Conservation (phyloP, 2,113 vertebrate species). For the Grantiella picta region DNA sequence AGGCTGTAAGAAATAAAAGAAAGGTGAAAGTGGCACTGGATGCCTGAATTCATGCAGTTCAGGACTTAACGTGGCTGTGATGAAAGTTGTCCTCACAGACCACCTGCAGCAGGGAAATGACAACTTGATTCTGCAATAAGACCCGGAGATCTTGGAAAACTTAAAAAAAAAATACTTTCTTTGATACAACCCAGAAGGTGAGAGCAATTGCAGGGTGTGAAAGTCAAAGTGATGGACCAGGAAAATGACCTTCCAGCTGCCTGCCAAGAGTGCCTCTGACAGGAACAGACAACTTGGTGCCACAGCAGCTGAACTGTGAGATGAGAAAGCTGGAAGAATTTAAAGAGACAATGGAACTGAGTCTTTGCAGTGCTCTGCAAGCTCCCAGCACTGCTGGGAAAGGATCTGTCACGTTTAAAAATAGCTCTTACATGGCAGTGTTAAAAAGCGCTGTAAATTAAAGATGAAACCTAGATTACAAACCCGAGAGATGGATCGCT, state of each 20-base stretch:
- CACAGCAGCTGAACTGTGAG: not conserved
- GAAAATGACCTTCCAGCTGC: slow-evolving; percentile 1
- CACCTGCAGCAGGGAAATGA: not conserved
- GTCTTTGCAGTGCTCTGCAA: not conserved
- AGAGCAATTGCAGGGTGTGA: not conserved
- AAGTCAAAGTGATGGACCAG: slow-evolving; percentile 8
- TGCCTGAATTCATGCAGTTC: not conserved
- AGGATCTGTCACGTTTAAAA: not conserved
- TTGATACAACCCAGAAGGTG: not conserved
- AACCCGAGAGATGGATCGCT: not conserved
- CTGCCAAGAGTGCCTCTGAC: slow-evolving; percentile 10
- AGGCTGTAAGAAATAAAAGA: not conserved
- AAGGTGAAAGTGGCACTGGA: not conserved
- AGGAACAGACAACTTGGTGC: not conserved
- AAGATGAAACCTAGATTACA: not conserved
- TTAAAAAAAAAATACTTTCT: not conserved
- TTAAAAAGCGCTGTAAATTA: not conserved
- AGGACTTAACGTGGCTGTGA: not conserved
- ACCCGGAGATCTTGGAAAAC: not conserved
- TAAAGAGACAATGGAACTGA: not conserved
- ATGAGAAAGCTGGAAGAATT: not conserved
- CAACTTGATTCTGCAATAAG: not conserved
- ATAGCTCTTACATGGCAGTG: not conserved
- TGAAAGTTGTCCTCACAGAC: not conserved
- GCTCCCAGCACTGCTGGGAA: not conserved